Evolutionary conservation across 1,140 invertebrate genomes (phyloP).

Genomic region (Brachionus angularis): DNA sequence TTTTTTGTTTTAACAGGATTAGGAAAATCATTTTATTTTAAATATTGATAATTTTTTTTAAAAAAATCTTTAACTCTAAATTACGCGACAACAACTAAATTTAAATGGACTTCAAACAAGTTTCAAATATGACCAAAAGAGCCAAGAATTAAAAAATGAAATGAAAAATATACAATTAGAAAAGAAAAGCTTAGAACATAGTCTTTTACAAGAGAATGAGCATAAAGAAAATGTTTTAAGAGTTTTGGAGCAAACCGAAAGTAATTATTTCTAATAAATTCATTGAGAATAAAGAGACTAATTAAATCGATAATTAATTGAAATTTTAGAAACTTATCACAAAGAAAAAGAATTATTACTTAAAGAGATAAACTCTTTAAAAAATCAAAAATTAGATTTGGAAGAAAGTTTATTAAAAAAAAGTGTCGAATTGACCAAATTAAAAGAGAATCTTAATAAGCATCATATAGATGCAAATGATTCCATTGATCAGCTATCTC

Average conservation of each 20-base stretch:
- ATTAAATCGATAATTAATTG: no score
- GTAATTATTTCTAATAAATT: background rate
- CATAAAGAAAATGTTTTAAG: constrained; percentile 28
- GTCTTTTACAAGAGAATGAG: constrained; percentile 15
- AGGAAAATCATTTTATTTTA: no score
- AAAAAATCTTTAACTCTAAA: background rate
- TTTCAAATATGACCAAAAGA: constrained; percentile 18
- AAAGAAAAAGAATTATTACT: constrained; percentile 17
- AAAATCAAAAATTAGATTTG: constrained; percentile 1
- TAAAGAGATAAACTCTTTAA: constrained; percentile 13
- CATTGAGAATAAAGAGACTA: no score
- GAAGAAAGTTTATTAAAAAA: background rate
- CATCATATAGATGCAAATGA: constrained; percentile 8
- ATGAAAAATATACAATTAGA: constrained; percentile 2
- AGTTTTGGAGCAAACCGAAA: constrained; percentile 15
- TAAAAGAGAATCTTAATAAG: background rate
- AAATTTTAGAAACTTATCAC: background rate
- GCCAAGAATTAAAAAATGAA: constrained; percentile 24
- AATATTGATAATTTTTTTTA: no score
- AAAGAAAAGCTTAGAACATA: constrained; percentile 3
- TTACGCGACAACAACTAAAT: constrained; percentile 32
- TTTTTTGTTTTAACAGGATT: no score
- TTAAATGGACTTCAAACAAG: background rate
- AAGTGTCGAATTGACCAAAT: background rate
- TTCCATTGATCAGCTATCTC: background rate